Conservation (phyloP, 2,797 vertebrate genomes). For the Microctenopoma lineatum region DNA sequence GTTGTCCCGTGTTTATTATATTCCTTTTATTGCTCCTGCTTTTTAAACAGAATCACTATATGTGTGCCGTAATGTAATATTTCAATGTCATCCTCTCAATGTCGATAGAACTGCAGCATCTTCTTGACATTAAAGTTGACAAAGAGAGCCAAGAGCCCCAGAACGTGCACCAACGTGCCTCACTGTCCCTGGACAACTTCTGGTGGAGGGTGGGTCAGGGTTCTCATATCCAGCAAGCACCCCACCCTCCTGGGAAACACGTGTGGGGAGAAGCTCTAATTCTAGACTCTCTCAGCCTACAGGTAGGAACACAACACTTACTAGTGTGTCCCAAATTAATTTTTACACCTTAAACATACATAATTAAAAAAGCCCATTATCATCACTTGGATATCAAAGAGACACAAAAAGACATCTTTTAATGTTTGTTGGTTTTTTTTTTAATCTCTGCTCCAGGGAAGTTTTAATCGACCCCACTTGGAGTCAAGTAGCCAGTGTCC, state of each 20-base stretch:
- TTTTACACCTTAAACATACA: background rate
- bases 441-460: constrained; percentile 84
- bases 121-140: constrained; percentile 78
- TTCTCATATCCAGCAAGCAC: constrained; percentile 96
- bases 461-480: constrained; percentile 86
- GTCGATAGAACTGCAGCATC: constrained; percentile 81
- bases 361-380: no score
- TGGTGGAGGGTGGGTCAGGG: constrained; percentile 98
- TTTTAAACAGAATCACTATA: background rate
- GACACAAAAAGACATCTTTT: no score
- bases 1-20: constrained; percentile 52
- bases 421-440: background rate
- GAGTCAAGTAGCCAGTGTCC: constrained; percentile 81
- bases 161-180: constrained; percentile 87
- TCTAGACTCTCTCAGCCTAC: constrained; percentile 90
- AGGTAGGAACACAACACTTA: constrained; percentile 79
- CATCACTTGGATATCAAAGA: no score
- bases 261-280: constrained; percentile 97
- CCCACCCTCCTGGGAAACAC: constrained; percentile 94
- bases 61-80: background rate
- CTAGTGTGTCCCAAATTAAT: background rate
- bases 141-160: constrained; percentile 85
- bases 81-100: background rate
- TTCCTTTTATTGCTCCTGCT: constrained; percentile 1
- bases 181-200: constrained; percentile 91